phyloP scores from a whole-genome alignment of 1,140 invertebrate species.

The Aradophagus sp. region DNA sequence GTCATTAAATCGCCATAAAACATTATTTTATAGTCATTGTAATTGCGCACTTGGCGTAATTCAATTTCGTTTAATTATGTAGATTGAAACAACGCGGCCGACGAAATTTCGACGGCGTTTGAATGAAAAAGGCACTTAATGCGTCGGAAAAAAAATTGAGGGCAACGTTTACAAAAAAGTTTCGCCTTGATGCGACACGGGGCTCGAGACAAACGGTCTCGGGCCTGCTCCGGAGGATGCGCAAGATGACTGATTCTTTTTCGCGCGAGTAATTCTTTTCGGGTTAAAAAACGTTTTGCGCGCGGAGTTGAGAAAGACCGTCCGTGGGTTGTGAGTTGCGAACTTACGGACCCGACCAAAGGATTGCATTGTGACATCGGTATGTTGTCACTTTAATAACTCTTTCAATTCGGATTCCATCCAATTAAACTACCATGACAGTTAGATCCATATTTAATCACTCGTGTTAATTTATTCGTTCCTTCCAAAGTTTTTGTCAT shows the following conservation, averaged over 20 bases:
- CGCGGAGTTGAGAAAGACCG: too few relatives aligned
- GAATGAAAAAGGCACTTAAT: constrained; percentile 6
- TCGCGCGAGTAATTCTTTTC: too few relatives aligned
- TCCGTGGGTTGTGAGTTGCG: constrained; percentile 22
- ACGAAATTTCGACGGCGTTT: constrained; percentile 1
- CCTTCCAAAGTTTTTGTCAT: too few relatives aligned
- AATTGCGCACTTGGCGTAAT: too few relatives aligned
- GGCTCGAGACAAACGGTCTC: constrained; percentile 30
- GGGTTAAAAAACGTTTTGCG: too few relatives aligned
- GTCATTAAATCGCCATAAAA: too few relatives aligned
- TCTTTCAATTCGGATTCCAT: constrained; percentile 28
- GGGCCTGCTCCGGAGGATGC: too few relatives aligned
- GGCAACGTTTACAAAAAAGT: constrained; percentile 25
- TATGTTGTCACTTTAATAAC: constrained; percentile 55
- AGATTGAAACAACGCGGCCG: too few relatives aligned
- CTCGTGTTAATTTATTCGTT: too few relatives aligned
- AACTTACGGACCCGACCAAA: constrained; percentile 27
- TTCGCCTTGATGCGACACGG: constrained; percentile 26
- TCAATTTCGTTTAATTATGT: too few relatives aligned
- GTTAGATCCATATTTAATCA: constrained; percentile 34
- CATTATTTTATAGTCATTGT: too few relatives aligned
- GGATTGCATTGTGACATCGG: constrained; percentile 50
- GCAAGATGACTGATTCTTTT: too few relatives aligned
- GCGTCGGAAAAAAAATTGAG: constrained; percentile 20
- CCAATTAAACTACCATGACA: constrained; percentile 36